Percentiles rank a stretch among this genome's conserved stretches.
Evolutionary conservation across 2,888 invertebrate species (phyloP).

Genomic region (Watsonalla binaria): DNA sequence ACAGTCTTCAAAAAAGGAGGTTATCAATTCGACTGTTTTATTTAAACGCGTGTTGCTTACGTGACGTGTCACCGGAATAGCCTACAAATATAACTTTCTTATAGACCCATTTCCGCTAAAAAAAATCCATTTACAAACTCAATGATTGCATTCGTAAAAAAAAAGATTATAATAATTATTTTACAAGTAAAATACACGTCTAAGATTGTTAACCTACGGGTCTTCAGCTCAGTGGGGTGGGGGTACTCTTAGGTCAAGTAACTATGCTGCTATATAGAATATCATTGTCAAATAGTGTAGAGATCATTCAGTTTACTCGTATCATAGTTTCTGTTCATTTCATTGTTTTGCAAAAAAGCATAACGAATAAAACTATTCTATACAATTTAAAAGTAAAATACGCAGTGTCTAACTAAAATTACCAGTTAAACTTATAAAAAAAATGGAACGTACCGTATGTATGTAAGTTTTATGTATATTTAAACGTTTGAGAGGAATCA

Average conservation of each 20-base stretch:
- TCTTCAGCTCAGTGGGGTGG: slow-evolving; percentile 12
- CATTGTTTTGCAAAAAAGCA: not conserved
- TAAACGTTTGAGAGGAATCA: not conserved
- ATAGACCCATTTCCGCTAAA: not conserved
- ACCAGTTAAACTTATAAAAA: not conserved
- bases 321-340: not conserved
- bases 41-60: not conserved
- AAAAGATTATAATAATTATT: slow-evolving; percentile 50
- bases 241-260: slow-evolving; percentile 5
- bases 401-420: not conserved
- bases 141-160: slow-evolving; percentile 69
- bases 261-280: not conserved
- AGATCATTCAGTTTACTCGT: too few relatives aligned
- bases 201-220: slow-evolving; percentile 32
- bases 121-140: slow-evolving; percentile 66
- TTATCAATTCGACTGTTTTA: too few relatives aligned
- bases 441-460: not conserved
- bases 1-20: too few relatives aligned
- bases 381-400: not conserved
- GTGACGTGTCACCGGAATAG: too few relatives aligned
- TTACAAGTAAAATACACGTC: slow-evolving; percentile 55
- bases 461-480: not conserved
- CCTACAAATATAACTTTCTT: not conserved
- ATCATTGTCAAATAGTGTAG: not conserved
- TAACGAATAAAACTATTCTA: not conserved